Evolutionary conservation across 1,140 invertebrate species (phyloP), one percentile per base, ranked within the genome.

Genomic region (Meloidogyne chitwoodi): DNA sequence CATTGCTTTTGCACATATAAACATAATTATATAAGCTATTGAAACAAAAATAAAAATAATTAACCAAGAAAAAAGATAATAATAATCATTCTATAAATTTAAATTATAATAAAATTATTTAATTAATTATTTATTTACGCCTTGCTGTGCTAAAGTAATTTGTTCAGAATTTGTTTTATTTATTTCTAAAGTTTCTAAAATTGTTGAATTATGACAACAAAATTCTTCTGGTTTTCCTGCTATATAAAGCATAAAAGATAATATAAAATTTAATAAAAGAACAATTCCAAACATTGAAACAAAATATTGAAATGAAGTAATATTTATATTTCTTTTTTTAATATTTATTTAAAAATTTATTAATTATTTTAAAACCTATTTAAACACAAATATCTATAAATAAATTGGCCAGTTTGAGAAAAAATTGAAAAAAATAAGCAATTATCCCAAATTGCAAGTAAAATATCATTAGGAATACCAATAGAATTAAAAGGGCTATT

Each of bases 281-380:
- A 67, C 65, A 26, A 67, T 67, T 31, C 65, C 65, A 41, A 31
- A 67, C 65, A 67, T 31, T 67, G 65, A 31, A n/a, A 41, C 1
- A 41, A 67, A 67, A 41, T 67, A 67, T 19, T 67, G 14, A 34
- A 34, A 34, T 31, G 65, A 34, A 41, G 65, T 5, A n/a, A 67
- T 67, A 19, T 67, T 67, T 8, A n/a, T 19, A 67, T 67, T 67
- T 67, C 65, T 67, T 31, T 31, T 26, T 26, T 26, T 6, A n/a
- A 19, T 26, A 22, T 67, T 67, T 64, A 31, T 8, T 34, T 34
- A 5, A 56, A 10, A 67, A 31, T 8, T 41, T 12, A 65, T 12
- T 29, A 16, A 5, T 66, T 66, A 12, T n/a, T n/a, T 65, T 14
- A 27, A 31, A 29, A 67, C 65, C 22, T 67, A 22, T 67, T 67